Evolutionary conservation across 1,140 invertebrate species (phyloP).

Genomic region (Drosophila subpulchrella): DNA sequence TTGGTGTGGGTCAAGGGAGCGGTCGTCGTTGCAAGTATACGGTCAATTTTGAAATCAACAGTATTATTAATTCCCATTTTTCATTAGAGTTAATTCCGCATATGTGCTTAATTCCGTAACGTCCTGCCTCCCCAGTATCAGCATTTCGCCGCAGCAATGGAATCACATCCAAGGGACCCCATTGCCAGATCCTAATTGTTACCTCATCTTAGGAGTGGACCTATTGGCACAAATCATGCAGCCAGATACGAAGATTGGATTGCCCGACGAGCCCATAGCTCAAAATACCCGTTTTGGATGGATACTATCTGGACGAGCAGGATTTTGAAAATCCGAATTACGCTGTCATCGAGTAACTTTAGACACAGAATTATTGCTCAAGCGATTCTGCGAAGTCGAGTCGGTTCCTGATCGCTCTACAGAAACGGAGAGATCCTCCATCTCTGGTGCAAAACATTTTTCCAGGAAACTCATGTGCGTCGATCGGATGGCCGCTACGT

Average conservation of each 20-base stretch:
- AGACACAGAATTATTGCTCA: neutral
- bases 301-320: neutral
- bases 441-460: conserved; percentile 1
- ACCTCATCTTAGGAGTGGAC: neutral
- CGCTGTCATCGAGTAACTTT: neutral
- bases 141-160: neutral
- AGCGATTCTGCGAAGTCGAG: neutral
- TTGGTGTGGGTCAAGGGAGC: neutral
- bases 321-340: neutral
- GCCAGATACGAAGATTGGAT: neutral
- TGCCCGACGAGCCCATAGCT: neutral
- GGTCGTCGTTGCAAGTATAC: neutral
- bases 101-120: neutral
- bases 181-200: neutral
- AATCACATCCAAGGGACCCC: no score
- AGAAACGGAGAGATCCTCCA: neutral
- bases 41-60: neutral
- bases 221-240: no score
- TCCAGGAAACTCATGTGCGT: neutral
- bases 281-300: no score
- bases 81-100: neutral
- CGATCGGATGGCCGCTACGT: conserved; percentile 53
- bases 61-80: neutral
- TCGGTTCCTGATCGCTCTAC: neutral
- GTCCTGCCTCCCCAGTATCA: neutral